These are phyloP conservation scores for Thalassoma bifasciatum DNA, from an alignment of 2,113 vertebrate species.

Conservation along the genomic window DNA sequence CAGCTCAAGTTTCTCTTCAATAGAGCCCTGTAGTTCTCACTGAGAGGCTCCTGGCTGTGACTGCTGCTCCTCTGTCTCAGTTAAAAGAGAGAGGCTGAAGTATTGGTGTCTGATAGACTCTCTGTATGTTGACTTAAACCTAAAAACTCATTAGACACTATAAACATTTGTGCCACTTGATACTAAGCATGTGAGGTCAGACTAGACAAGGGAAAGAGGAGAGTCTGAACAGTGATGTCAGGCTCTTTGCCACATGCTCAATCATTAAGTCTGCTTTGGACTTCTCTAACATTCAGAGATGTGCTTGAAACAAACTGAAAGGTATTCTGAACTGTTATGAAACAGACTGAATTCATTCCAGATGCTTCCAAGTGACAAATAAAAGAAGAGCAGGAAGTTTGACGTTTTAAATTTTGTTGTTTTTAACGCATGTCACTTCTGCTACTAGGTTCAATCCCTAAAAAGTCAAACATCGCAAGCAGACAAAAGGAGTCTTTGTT, in stretches of 20 bases:
- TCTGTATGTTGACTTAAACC: slow-evolving; percentile 66
- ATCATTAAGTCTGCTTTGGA: slow-evolving; percentile 31
- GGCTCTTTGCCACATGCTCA: slow-evolving; percentile 20
- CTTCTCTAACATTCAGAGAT: slow-evolving; percentile 19
- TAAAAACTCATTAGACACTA: slow-evolving; percentile 69
- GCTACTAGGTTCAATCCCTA: not conserved
- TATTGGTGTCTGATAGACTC: slow-evolving; percentile 72
- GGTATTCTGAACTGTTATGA: not conserved
- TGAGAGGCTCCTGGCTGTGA: slow-evolving; percentile 35
- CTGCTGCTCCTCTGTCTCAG: slow-evolving; percentile 18
- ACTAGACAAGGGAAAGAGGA: slow-evolving; percentile 50
- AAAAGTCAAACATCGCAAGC: no score
- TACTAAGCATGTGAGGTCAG: slow-evolving; percentile 69
- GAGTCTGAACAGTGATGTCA: slow-evolving; percentile 40
- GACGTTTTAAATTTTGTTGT: not conserved
- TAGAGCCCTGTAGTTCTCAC: slow-evolving; percentile 34
- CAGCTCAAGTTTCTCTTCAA: slow-evolving; percentile 50
- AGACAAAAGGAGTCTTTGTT: not conserved
- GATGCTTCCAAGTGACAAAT: not conserved
- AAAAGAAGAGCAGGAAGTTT: not conserved
- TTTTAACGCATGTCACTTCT: not conserved
- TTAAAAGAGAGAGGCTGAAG: slow-evolving; percentile 59
- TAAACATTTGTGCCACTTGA: slow-evolving; percentile 72
- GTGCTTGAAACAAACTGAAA: not conserved
- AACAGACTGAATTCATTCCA: not conserved